Evolutionary conservation across 2,113 vertebrate species (phyloP).

Genomic region (Synodontis membranacea): DNA sequence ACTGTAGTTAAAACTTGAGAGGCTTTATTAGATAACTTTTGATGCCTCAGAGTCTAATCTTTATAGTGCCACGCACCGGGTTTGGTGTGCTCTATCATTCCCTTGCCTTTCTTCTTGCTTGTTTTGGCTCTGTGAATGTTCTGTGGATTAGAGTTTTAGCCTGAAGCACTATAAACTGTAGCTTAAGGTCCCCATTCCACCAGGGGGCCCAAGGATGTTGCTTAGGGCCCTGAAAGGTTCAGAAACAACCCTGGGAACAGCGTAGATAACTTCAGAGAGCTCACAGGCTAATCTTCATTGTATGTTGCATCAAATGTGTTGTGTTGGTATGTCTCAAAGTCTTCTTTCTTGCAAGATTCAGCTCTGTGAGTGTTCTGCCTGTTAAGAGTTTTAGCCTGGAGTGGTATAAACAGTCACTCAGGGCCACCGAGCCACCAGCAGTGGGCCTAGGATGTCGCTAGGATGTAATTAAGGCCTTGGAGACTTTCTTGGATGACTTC

Average conservation of each 20-base stretch:
- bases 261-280: neutral
- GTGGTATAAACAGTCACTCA: neutral
- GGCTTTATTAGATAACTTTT: neutral
- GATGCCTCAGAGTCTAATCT: too few relatives aligned
- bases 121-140: neutral
- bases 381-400: neutral
- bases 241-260: neutral
- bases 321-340: neutral
- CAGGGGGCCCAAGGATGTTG: neutral
- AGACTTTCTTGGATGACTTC: neutral
- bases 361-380: neutral
- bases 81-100: neutral
- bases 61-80: too few relatives aligned
- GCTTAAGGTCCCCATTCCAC: neutral
- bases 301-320: neutral
- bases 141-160: neutral
- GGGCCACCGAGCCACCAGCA: neutral
- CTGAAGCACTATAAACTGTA: neutral
- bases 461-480: conserved; percentile 9
- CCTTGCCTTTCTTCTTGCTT: neutral
- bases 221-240: neutral
- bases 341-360: neutral
- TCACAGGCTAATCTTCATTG: neutral
- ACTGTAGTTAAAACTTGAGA: neutral
- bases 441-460: neutral